These are phyloP conservation scores for Zapus hudsonius DNA, from an alignment of 2,113 vertebrate genomes.

Conservation along the genomic window DNA sequence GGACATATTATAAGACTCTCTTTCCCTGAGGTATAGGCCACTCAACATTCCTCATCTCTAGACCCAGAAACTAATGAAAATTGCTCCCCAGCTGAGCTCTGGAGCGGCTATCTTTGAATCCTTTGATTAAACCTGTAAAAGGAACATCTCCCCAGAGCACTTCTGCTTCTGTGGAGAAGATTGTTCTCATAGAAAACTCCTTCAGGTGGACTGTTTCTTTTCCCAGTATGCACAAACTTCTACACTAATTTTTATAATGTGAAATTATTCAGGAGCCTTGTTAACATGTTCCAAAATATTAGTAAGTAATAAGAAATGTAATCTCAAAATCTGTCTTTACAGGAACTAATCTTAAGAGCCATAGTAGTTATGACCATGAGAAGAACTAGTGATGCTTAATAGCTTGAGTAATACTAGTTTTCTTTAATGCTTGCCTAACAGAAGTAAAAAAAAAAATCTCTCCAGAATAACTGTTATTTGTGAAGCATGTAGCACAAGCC, in stretches of 20 bases:
- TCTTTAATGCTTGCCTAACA: neutral
- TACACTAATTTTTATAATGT: slow-evolving; percentile 28
- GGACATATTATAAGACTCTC: slow-evolving; percentile 12
- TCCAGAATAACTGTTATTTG: slow-evolving; percentile 33
- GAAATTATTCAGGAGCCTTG: slow-evolving; percentile 38
- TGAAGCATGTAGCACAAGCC: neutral
- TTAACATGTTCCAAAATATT: neutral
- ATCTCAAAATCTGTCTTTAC: neutral
- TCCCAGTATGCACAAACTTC: neutral
- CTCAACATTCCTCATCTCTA: slow-evolving; percentile 26
- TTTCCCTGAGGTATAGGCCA: slow-evolving; percentile 49
- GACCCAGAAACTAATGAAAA: slow-evolving; percentile 37
- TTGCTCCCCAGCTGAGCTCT: neutral
- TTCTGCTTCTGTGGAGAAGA: neutral
- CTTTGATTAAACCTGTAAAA: neutral
- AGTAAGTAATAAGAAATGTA: neutral
- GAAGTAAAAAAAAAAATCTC: neutral
- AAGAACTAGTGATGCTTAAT: slow-evolving; percentile 12
- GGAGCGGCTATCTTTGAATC: neutral
- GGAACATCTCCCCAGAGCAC: neutral
- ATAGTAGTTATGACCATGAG: neutral
- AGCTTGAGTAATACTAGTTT: neutral
- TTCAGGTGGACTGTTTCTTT: neutral
- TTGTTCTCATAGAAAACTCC: neutral
- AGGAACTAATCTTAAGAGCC: slow-evolving; percentile 4